These are phyloP conservation scores for Boleophthalmus pectinirostris DNA, from an alignment of 2,113 vertebrate species.

Conservation along the genomic window DNA sequence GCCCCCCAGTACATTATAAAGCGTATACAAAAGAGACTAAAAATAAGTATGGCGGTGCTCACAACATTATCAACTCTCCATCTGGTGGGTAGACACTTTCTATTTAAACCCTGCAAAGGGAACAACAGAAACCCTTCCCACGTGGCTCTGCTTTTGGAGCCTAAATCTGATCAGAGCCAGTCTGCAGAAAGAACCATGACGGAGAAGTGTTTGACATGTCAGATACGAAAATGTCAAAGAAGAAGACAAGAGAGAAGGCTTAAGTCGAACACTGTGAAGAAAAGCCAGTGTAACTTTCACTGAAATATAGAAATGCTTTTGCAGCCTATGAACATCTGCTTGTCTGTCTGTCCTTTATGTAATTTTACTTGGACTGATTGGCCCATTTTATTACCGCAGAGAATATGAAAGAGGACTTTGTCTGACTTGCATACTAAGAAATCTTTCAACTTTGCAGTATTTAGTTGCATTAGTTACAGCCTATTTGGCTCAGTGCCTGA, in stretches of 20 bases:
- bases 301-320: neutral
- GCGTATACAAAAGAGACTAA: conserved; percentile 8
- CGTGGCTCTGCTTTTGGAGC: conserved; percentile 7
- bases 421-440: neutral
- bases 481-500: conserved; percentile 53
- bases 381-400: neutral
- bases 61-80: conserved; percentile 13
- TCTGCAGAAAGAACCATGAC: conserved; percentile 29
- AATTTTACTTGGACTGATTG: neutral
- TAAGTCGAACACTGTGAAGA: neutral
- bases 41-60: conserved; percentile 12
- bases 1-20: neutral
- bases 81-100: conserved; percentile 27
- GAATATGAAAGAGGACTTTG: conserved; percentile 8
- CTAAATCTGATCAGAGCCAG: conserved; percentile 31
- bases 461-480: conserved; percentile 18
- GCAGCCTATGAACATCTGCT: conserved; percentile 8
- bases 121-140: conserved; percentile 22
- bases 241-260: conserved; percentile 16
- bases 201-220: conserved; percentile 36
- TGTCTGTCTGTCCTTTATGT: conserved; percentile 6
- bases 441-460: conserved; percentile 12
- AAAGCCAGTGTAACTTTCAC: conserved; percentile 12
- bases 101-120: conserved; percentile 23
- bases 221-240: conserved; percentile 44